Evolutionary conservation across 35 echinoderm and acorn worm genomes (phyloP).

Genomic region (Lytechinus variegatus): DNA sequence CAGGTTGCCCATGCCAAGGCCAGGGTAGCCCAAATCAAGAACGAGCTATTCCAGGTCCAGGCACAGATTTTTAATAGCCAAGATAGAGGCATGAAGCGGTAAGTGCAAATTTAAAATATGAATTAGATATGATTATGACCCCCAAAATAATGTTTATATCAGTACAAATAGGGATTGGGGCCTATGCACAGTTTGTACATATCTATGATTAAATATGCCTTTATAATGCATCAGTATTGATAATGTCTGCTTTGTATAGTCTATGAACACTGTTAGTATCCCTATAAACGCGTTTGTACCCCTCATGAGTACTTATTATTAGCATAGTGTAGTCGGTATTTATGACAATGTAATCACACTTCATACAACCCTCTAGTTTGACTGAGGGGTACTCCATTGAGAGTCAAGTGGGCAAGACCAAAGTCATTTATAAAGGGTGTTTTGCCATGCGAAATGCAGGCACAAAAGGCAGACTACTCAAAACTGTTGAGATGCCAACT

Average conservation of each 20-base stretch:
- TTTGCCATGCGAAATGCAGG: not conserved
- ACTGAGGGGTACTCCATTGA: not conserved
- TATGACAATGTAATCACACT: not conserved
- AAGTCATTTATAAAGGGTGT: not conserved
- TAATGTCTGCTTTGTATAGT: no score
- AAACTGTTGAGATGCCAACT: no score
- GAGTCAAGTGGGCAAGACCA: not conserved
- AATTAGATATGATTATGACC: no score
- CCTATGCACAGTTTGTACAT: no score
- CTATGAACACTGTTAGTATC: not conserved
- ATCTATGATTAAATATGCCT: no score
- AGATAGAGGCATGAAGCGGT: conserved; percentile 38
- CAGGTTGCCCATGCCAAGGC: conserved; percentile 85
- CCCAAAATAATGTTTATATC: no score
- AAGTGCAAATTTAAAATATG: not conserved
- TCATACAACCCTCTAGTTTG: not conserved
- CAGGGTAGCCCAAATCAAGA: conserved; percentile 80
- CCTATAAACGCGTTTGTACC: not conserved
- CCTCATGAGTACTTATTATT: not conserved
- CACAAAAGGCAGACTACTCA: not conserved
- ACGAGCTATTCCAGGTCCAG: conserved; percentile 80
- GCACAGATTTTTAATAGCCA: conserved; percentile 64
- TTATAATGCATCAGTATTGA: no score
- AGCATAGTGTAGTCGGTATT: not conserved
- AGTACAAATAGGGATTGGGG: no score